Conservation (phyloP, 2,888 invertebrate species). For the Chloromyia formosa region DNA sequence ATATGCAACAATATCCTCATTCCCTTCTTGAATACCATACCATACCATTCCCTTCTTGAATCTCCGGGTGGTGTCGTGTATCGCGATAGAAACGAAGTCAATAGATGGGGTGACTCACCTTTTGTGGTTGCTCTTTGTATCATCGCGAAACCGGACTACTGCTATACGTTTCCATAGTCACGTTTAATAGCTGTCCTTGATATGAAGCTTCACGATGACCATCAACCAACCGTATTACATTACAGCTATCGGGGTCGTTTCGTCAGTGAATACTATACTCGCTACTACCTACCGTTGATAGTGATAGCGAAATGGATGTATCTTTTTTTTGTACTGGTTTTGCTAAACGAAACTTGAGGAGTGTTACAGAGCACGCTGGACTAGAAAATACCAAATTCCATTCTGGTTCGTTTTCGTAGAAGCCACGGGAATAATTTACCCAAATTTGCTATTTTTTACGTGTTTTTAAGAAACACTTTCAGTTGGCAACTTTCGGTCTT, state of each 20-base stretch:
- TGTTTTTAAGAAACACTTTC: too few relatives aligned
- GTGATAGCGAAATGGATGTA: neutral
- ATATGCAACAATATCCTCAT: neutral
- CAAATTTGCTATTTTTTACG: too few relatives aligned
- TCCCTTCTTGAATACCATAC: too few relatives aligned
- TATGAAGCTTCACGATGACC: conserved; percentile 14
- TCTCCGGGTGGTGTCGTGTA: neutral
- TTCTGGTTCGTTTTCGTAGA: too few relatives aligned
- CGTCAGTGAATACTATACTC: neutral
- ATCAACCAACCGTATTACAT: conserved; percentile 22
- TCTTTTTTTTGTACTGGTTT: neutral
- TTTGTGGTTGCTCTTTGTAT: neutral
- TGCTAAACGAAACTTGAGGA: too few relatives aligned
- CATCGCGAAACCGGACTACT: neutral
- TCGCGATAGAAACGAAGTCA: neutral
- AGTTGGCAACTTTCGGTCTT: too few relatives aligned
- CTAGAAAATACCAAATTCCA: too few relatives aligned
- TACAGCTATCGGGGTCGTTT: neutral
- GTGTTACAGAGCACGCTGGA: too few relatives aligned
- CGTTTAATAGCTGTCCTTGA: neutral
- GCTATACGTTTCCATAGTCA: neutral
- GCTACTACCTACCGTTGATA: neutral
- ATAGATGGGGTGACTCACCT: neutral
- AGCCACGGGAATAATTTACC: too few relatives aligned
- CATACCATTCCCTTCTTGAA: neutral